Percentiles rank a stretch among this genome's conserved stretches.
Conservation (phyloP, 2,113 vertebrate species). For the Calyptommatus sinebrachiatus region DNA sequence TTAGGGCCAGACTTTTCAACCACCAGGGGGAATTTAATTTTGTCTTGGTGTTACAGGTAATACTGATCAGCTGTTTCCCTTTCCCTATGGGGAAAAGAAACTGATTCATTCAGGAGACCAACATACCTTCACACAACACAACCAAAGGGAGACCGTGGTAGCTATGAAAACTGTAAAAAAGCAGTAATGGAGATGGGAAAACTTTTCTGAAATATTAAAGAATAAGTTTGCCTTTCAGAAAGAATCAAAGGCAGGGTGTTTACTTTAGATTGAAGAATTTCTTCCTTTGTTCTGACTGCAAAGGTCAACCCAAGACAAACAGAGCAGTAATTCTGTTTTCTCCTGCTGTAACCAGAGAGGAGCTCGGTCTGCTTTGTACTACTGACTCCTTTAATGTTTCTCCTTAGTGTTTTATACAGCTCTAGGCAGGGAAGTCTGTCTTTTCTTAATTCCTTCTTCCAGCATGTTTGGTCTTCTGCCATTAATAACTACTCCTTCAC, state of each 20-base stretch:
- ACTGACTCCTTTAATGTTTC: slow-evolving; percentile 7
- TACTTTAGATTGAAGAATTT: background rate
- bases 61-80: too few species aligned
- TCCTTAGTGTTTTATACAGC: background rate
- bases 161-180: background rate
- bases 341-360: background rate
- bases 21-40: slow-evolving; percentile 36
- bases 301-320: slow-evolving; percentile 7
- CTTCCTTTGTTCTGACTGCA: background rate
- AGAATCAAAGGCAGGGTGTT: slow-evolving; percentile 4
- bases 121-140: background rate
- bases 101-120: background rate
- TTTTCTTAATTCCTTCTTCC: background rate
- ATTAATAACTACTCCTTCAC: background rate
- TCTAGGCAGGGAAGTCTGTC: slow-evolving; percentile 1
- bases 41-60: slow-evolving; percentile 38
- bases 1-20: slow-evolving; percentile 62
- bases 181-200: background rate
- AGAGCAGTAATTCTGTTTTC: background rate
- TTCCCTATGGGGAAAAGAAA: slow-evolving; percentile 4
- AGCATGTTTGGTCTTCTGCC: background rate
- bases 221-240: background rate
- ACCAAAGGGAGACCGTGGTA: accelerated
- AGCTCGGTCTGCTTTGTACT: background rate
- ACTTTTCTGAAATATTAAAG: background rate